These are phyloP conservation scores for Ceratitis capitata DNA, from an alignment of 1,140 invertebrate species.

Conservation along the genomic window DNA sequence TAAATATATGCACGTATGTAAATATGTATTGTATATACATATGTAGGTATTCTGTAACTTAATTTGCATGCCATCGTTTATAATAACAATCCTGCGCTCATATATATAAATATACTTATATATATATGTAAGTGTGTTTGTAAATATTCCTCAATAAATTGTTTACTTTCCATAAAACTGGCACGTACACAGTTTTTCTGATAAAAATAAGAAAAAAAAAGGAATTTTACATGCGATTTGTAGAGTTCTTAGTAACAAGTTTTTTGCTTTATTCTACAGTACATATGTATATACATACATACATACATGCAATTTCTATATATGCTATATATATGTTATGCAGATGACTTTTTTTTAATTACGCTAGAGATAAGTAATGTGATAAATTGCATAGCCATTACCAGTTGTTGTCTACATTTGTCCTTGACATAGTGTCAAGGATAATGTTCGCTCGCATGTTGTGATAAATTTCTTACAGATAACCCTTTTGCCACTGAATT, in stretches of 20 bases:
- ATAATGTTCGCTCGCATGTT: neutral
- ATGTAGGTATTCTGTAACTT: neutral
- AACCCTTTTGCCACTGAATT: neutral
- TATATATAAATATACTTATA: neutral
- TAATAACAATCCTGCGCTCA: neutral
- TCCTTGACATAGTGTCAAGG: neutral
- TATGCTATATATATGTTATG: too few relatives aligned
- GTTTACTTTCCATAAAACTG: neutral
- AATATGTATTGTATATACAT: too few relatives aligned
- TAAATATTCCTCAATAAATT: neutral
- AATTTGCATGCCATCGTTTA: neutral
- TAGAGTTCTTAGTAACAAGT: neutral
- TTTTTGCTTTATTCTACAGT: neutral
- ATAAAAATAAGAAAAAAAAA: too few relatives aligned
- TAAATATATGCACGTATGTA: neutral
- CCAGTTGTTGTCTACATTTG: conserved; percentile 4
- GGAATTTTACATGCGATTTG: neutral
- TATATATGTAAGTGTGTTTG: neutral
- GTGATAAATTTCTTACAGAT: neutral
- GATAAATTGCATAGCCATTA: neutral
- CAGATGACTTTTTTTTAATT: conserved; percentile 14
- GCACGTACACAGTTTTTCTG: neutral
- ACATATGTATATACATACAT: neutral
- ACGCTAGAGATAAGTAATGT: neutral
- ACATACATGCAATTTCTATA: too few relatives aligned